These are phyloP conservation scores for Ceyx melanurus DNA, from an alignment of 2,113 vertebrate genomes.

Conservation along the genomic window DNA sequence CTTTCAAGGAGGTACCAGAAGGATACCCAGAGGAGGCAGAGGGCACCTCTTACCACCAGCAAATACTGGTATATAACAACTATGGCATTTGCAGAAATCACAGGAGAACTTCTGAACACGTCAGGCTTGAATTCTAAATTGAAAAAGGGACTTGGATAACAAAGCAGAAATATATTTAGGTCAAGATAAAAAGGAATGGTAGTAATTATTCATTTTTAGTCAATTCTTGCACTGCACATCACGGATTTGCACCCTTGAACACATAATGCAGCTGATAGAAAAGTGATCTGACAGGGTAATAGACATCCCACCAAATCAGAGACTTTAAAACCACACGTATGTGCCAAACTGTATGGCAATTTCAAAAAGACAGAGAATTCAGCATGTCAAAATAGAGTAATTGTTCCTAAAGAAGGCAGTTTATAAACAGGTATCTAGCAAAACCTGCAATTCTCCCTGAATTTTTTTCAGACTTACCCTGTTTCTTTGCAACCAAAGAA, in stretches of 20 bases:
- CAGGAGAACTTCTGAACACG: background rate
- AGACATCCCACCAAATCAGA: background rate
- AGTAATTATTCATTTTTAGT: background rate
- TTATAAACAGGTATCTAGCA: background rate
- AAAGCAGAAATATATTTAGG: background rate
- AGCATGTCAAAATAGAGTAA: background rate
- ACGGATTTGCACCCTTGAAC: background rate
- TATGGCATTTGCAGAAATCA: background rate
- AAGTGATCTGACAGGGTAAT: background rate
- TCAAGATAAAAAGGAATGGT: background rate
- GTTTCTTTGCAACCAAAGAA: background rate
- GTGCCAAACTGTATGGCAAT: background rate
- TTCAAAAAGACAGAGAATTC: background rate
- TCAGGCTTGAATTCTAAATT: background rate
- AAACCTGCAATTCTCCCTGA: background rate
- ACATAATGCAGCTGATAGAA: fast-evolving
- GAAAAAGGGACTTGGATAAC: background rate
- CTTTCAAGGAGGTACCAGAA: background rate
- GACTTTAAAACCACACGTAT: background rate
- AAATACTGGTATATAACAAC: background rate
- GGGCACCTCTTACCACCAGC: background rate
- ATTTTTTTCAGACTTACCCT: background rate
- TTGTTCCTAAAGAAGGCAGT: background rate
- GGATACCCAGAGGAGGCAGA: background rate
- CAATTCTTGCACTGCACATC: background rate